Conservation (phyloP, 2,113 vertebrate species). For the Eurystomus gularis region DNA sequence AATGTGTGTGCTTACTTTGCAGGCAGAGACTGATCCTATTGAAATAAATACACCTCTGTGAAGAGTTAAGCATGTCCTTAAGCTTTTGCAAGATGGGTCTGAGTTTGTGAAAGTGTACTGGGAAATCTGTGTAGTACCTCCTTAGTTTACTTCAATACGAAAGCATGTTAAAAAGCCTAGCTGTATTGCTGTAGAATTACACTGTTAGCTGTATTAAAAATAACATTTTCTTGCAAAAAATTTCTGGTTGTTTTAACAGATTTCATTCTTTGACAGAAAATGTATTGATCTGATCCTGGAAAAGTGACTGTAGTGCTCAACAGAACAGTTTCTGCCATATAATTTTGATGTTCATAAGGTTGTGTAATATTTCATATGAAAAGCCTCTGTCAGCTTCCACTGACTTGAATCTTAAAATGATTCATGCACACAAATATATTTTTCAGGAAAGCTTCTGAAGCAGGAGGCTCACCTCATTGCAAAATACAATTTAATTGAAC, state of each 20-base stretch:
- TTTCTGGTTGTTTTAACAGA: conserved; percentile 20
- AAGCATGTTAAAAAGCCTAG: not conserved
- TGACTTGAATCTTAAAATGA: conserved; percentile 54
- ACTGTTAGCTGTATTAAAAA: not conserved
- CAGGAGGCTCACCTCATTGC: conserved; percentile 14
- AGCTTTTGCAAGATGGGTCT: not conserved
- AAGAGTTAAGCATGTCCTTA: not conserved
- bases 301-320: conserved; percentile 30
- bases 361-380: conserved; percentile 55
- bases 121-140: not conserved
- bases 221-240: conserved; percentile 15
- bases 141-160: not conserved
- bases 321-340: conserved; percentile 39
- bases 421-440: conserved; percentile 50
- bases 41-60: not conserved
- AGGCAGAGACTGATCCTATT: not conserved
- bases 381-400: conserved; percentile 54
- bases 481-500: conserved; percentile 50
- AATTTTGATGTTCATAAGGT: conserved; percentile 55
- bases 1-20: rapidly evolving
- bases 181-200: not conserved
- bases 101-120: not conserved
- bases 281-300: conserved; percentile 61
- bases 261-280: conserved; percentile 48
- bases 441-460: conserved; percentile 37